Percentiles rank a stretch among this genome's conserved stretches.
Conservation (phyloP, 2,797 vertebrate species). For the Helostoma temminkii region DNA sequence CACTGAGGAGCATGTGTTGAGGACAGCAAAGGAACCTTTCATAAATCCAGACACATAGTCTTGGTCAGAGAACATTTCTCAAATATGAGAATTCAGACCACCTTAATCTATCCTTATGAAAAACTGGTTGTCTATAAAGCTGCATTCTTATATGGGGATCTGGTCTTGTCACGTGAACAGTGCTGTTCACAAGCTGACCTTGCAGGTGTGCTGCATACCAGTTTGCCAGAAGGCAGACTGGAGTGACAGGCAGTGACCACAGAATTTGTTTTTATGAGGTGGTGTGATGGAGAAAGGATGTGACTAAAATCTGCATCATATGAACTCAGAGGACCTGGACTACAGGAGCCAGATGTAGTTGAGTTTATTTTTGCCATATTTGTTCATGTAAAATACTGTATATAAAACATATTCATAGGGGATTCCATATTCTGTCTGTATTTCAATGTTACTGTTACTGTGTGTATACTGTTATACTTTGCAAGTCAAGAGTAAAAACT, state of each 20-base stretch:
- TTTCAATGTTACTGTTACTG: neutral
- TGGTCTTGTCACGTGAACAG: conserved; percentile 29
- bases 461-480: neutral
- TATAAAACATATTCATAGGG: neutral
- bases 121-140: conserved; percentile 17
- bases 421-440: neutral
- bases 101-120: conserved; percentile 40
- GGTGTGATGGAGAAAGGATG: conserved; percentile 53
- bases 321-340: conserved; percentile 46
- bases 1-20: conserved; percentile 48
- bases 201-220: conserved; percentile 45
- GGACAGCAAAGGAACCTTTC: conserved; percentile 59
- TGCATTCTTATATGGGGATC: conserved; percentile 31
- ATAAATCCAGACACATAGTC: conserved; percentile 38
- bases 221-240: conserved; percentile 39
- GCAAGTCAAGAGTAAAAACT: conserved; percentile 23
- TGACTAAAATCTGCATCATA: conserved; percentile 24
- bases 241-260: conserved; percentile 34
- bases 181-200: conserved; percentile 35
- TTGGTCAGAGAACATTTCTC: conserved; percentile 20
- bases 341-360: conserved; percentile 13
- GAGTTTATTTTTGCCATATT: conserved; percentile 7
- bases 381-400: conserved; percentile 6
- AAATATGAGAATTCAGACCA: conserved; percentile 22
- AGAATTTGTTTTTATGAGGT: conserved; percentile 56